Evolutionary conservation across 2,888 invertebrate species (phyloP).

Genomic region (Scaeva pyrastri): DNA sequence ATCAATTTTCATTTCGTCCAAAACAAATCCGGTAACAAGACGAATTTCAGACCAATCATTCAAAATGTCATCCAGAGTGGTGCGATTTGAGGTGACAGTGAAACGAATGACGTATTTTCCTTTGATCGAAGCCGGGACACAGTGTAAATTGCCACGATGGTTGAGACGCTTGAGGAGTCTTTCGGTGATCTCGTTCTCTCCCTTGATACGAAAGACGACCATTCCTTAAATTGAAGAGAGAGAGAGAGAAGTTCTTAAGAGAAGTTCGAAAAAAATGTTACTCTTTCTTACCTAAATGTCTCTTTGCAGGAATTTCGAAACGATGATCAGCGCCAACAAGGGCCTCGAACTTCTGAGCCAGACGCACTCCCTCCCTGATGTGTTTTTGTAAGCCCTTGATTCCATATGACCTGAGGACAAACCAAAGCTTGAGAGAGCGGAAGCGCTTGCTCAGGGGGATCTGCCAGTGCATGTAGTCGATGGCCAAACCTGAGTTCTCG

Average conservation of each 20-base stretch:
- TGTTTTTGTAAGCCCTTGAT: slow-evolving; percentile 96
- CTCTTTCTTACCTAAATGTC: slow-evolving; percentile 87
- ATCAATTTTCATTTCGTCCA: slow-evolving; percentile 87
- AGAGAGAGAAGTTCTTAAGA: neutral
- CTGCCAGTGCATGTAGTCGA: slow-evolving; percentile 99
- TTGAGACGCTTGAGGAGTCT: slow-evolving; percentile 94
- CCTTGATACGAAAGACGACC: slow-evolving; percentile 95
- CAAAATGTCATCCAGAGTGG: slow-evolving; percentile 89
- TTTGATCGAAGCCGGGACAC: slow-evolving; percentile 97
- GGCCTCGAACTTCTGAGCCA: slow-evolving; percentile 96
- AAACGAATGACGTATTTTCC: slow-evolving; percentile 94
- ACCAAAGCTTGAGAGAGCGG: slow-evolving; percentile 97
- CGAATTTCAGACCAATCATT: slow-evolving; percentile 95
- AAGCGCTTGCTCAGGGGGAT: slow-evolving; percentile 97
- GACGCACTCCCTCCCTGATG: slow-evolving; percentile 94
- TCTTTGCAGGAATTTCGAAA: slow-evolving; percentile 94
- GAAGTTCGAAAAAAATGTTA: neutral
- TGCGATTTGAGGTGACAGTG: slow-evolving; percentile 95
- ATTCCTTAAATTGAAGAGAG: slow-evolving; percentile 86
- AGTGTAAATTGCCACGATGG: slow-evolving; percentile 94
- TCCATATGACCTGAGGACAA: slow-evolving; percentile 97
- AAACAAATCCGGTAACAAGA: slow-evolving; percentile 88
- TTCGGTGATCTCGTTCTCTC: slow-evolving; percentile 95
- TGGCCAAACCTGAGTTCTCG: slow-evolving; percentile 98
- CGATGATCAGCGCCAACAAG: slow-evolving; percentile 92